phyloP scores from a whole-genome alignment of 37 sponge, comb jelly and placozoan genomes.

The Aplysina aerophoba region DNA sequence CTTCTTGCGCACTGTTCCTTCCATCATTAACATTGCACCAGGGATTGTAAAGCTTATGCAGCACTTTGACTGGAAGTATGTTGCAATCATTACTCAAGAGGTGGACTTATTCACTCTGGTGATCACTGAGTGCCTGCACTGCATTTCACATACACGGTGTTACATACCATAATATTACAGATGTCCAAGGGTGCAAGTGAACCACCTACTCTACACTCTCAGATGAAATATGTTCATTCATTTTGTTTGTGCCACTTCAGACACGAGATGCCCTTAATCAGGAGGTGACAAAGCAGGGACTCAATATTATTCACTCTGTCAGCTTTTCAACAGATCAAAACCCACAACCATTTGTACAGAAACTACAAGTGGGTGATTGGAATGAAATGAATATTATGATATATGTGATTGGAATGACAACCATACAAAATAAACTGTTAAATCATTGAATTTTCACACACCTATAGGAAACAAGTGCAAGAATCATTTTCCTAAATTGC shows the following conservation, averaged over 20 bases:
- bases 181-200: too few relatives aligned
- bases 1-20: slow-evolving; percentile 30
- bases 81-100: slow-evolving; percentile 37
- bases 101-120: slow-evolving; percentile 20
- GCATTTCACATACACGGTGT: slow-evolving; percentile 26
- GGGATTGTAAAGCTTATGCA: slow-evolving; percentile 27
- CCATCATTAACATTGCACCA: slow-evolving; percentile 3
- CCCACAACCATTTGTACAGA: background rate
- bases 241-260: background rate
- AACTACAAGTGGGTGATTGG: background rate
- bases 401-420: background rate
- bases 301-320: background rate
- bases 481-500: slow-evolving; percentile 13
- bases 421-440: background rate
- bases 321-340: background rate
- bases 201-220: background rate
- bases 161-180: slow-evolving; percentile 49
- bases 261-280: background rate
- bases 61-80: slow-evolving; percentile 38
- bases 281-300: background rate
- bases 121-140: slow-evolving; percentile 33
- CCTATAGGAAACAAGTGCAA: background rate
- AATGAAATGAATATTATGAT: background rate
- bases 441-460: background rate
- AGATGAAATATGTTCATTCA: too few relatives aligned